Conservation (phyloP, 2,113 vertebrate species). For the Syngnathus scovelli region DNA sequence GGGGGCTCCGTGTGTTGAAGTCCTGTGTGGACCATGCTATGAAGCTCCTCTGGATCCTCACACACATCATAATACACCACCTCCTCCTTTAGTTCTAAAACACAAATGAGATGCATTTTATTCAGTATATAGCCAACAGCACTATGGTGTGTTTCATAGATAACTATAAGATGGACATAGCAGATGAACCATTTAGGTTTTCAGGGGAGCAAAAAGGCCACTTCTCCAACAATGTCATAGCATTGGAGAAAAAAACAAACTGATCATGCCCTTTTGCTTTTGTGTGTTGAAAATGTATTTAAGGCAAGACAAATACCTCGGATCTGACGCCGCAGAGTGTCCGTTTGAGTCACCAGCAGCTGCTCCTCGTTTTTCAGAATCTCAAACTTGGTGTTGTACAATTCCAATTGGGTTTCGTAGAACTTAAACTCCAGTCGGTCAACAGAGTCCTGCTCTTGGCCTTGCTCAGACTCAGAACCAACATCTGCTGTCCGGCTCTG, state of each 20-base stretch:
- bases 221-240: background rate
- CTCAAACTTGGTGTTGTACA: slow-evolving; percentile 88
- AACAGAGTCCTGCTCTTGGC: slow-evolving; percentile 51
- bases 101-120: slow-evolving; percentile 3
- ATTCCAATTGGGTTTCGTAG: slow-evolving; percentile 86
- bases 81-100: slow-evolving; percentile 89
- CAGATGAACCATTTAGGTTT: background rate
- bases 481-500: slow-evolving; percentile 25
- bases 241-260: background rate
- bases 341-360: slow-evolving; percentile 81
- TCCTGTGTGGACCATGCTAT: slow-evolving; percentile 55
- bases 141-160: too few species aligned
- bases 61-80: slow-evolving; percentile 94
- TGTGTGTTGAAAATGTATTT: background rate
- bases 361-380: slow-evolving; percentile 89
- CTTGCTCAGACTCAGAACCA: slow-evolving; percentile 2
- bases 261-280: background rate
- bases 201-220: background rate
- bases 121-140: too few species aligned
- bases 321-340: slow-evolving; percentile 81
- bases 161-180: background rate
- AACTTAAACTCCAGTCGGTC: slow-evolving; percentile 86
- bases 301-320: slow-evolving; percentile 72
- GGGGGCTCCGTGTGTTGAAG: slow-evolving; percentile 38
- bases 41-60: slow-evolving; percentile 85